phyloP scores from a whole-genome alignment of 2,888 invertebrate species.

The Spatulosminthurus flaviceps region DNA sequence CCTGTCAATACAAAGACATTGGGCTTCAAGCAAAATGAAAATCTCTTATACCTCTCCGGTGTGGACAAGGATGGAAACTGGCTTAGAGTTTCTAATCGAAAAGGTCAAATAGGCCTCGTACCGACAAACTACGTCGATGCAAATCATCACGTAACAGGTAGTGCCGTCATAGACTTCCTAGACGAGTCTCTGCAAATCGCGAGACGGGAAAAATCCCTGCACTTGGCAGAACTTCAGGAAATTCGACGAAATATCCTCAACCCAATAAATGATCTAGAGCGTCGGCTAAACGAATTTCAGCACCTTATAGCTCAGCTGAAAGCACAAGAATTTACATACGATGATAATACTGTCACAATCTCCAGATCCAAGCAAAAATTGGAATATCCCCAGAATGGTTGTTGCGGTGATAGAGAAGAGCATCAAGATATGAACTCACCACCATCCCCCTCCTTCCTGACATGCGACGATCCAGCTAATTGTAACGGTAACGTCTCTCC shows the following conservation, averaged over 20 bases:
- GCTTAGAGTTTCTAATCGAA: conserved; percentile 63
- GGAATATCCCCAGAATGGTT: background rate
- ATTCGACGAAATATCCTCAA: conserved; percentile 56
- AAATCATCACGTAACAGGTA: conserved; percentile 52
- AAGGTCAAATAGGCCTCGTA: conserved; percentile 65
- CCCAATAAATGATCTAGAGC: conserved; percentile 52
- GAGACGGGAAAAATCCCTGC: conserved; percentile 51
- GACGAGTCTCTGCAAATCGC: conserved; percentile 59
- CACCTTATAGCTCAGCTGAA: conserved; percentile 54
- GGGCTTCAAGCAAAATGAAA: conserved; percentile 58
- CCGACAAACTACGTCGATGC: conserved; percentile 64
- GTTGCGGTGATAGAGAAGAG: background rate
- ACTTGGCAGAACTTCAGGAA: conserved; percentile 52
- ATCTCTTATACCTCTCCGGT: conserved; percentile 57
- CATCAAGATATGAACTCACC: background rate
- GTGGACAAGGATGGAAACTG: conserved; percentile 64
- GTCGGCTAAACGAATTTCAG: conserved; percentile 55
- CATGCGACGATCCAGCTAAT: background rate
- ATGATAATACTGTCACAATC: background rate
- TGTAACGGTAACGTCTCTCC: background rate
- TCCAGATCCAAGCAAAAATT: background rate
- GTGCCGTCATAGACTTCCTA: conserved; percentile 55
- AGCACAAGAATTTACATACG: background rate
- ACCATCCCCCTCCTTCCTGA: conserved; percentile 16
- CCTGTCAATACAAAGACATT: conserved; percentile 60